phyloP scores from a whole-genome alignment of 2,113 vertebrate species.

The Pseudorectes ferrugineus region DNA sequence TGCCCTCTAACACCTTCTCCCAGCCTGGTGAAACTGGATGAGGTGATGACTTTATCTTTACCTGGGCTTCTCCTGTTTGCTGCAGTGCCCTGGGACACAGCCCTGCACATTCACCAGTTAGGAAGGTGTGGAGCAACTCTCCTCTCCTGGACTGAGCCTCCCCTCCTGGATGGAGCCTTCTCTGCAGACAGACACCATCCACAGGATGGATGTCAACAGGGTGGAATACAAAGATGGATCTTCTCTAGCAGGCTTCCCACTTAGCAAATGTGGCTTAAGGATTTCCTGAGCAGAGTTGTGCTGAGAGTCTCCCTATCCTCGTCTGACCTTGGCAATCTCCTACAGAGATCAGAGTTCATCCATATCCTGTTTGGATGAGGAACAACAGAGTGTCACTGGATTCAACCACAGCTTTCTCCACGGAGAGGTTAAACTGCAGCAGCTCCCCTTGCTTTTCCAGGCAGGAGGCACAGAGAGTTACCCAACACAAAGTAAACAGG shows the following conservation, averaged over 20 bases:
- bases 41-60: not conserved
- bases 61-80: not conserved
- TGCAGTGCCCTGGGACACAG: not conserved
- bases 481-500: not conserved
- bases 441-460: not conserved
- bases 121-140: not conserved
- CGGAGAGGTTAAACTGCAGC: not conserved
- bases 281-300: not conserved
- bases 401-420: not conserved
- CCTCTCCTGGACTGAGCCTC: not conserved
- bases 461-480: not conserved
- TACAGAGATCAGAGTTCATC: not conserved
- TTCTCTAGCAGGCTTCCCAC: not conserved
- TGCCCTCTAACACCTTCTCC: not conserved
- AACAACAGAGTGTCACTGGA: accelerated
- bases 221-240: not conserved
- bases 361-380: not conserved
- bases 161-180: not conserved
- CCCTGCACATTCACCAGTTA: not conserved
- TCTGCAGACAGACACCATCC: not conserved
- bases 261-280: not conserved
- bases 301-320: not conserved
- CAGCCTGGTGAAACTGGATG: not conserved
- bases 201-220: not conserved
- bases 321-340: not conserved